Conservation (phyloP, 2,888 invertebrate species). For the Leistus spinibarbis region DNA sequence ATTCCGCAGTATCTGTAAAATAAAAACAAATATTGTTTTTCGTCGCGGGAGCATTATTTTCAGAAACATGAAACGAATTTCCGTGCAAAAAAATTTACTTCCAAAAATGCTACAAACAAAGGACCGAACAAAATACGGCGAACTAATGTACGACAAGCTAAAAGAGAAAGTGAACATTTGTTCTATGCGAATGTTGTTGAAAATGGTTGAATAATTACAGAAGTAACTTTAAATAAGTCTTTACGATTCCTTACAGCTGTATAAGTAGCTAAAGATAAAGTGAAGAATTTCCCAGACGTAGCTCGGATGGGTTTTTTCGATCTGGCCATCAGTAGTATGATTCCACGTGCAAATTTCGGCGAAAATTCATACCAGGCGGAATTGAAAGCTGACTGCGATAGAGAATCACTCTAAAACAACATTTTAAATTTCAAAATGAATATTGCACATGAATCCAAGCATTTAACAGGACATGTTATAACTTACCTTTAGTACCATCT, state of each 20-base stretch:
- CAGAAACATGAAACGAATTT: too few species aligned
- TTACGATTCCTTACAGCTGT: slow-evolving; percentile 55
- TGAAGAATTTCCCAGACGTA: slow-evolving; percentile 59
- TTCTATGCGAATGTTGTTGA: too few species aligned
- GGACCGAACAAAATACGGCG: too few species aligned
- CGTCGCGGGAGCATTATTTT: too few species aligned
- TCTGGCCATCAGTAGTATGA: slow-evolving; percentile 59
- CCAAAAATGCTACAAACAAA: too few species aligned
- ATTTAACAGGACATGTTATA: neutral
- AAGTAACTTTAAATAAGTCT: neutral
- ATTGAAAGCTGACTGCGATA: slow-evolving; percentile 57
- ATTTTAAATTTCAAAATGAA: neutral
- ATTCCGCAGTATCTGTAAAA: slow-evolving; percentile 62
- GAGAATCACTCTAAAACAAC: slow-evolving; percentile 55
- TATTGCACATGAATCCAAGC: neutral
- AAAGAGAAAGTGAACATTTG: too few species aligned
- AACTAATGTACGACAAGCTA: too few species aligned
- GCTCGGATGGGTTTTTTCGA: slow-evolving; percentile 59
- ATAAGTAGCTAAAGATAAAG: slow-evolving; percentile 61
- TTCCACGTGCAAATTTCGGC: slow-evolving; percentile 54
- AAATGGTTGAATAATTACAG: neutral
- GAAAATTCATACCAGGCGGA: slow-evolving; percentile 55
- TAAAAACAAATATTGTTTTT: neutral
- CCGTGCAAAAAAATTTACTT: too few species aligned
- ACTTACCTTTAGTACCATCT: slow-evolving; percentile 61